Conservation (phyloP, 2,797 vertebrate species). For the Nyctibius grandis region DNA sequence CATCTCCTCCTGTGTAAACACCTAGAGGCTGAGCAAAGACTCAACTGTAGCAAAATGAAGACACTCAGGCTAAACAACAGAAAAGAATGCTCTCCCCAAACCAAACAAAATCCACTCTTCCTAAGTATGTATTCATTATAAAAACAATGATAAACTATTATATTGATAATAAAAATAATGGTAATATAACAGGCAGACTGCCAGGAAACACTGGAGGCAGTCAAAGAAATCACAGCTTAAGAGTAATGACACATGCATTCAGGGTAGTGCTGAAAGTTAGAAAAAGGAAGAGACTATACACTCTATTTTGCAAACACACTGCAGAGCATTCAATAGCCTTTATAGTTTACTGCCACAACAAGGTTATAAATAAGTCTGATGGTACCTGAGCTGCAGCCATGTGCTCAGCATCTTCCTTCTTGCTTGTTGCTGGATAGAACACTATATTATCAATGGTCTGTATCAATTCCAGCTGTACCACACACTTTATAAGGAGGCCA, state of each 20-base stretch:
- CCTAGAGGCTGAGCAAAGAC: not conserved
- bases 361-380: not conserved
- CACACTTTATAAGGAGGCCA: constrained; percentile 95
- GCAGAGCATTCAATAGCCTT: not conserved
- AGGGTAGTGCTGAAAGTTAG: not conserved
- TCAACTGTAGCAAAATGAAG: not conserved
- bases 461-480: constrained; percentile 95
- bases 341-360: not conserved
- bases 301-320: not conserved
- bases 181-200: not conserved
- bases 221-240: not conserved
- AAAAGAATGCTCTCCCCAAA: not conserved
- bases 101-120: not conserved
- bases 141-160: not conserved
- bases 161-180: not conserved
- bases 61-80: not conserved
- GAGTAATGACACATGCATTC: not conserved
- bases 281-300: not conserved
- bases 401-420: constrained; percentile 96
- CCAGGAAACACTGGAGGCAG: not conserved
- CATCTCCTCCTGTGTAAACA: not conserved
- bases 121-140: not conserved
- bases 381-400: constrained; percentile 94
- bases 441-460: constrained; percentile 99
- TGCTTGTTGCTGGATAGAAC: constrained; percentile 94